Conservation (phyloP, 1,140 invertebrate genomes). For the Euglossa dilemma region DNA sequence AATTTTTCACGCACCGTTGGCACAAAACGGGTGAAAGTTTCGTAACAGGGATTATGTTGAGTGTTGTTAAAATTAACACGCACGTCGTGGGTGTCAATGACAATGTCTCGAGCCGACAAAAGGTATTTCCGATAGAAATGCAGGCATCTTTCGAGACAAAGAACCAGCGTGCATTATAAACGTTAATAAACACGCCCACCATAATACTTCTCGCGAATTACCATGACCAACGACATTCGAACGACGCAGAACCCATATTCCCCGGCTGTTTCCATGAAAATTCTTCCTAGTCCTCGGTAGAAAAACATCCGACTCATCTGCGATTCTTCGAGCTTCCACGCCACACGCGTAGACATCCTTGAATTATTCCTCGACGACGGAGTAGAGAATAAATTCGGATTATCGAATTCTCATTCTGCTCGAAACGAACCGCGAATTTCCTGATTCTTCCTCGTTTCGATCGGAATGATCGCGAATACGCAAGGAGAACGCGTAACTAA, state of each 20-base stretch:
- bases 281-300: not conserved
- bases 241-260: not conserved
- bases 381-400: not conserved
- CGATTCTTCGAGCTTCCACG: not conserved
- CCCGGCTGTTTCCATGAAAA: not conserved
- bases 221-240: not conserved
- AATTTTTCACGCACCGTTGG: too few species aligned
- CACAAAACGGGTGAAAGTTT: too few species aligned
- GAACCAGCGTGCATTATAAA: not conserved
- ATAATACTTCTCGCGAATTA: not conserved
- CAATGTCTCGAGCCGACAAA: not conserved
- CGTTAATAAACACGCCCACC: not conserved
- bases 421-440: conserved; percentile 9
- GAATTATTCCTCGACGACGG: not conserved
- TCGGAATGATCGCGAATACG: conserved; percentile 9
- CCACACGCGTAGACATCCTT: not conserved
- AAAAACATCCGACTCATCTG: not conserved
- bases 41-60: not conserved
- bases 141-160: not conserved
- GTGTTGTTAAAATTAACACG: not conserved
- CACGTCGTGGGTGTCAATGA: not conserved
- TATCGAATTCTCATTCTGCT: conserved; percentile 21
- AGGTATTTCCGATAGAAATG: not conserved
- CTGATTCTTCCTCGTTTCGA: not conserved
- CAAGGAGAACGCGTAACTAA: conserved; percentile 22